Evolutionary conservation across 2,888 invertebrate genomes (phyloP).

Genomic region (Furcula furcula): DNA sequence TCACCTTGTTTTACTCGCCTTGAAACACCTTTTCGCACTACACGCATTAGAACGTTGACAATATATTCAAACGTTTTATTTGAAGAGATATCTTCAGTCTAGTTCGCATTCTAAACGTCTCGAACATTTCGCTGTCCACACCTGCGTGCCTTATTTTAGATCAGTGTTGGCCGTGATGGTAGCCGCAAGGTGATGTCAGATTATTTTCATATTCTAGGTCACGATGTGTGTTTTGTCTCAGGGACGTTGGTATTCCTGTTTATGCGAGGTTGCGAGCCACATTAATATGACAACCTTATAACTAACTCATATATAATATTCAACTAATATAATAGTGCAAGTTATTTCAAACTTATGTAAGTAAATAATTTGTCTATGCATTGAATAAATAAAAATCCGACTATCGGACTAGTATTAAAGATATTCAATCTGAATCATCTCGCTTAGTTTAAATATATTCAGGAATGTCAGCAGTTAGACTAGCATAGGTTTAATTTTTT

Average conservation of each 20-base stretch:
- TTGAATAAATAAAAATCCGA: no score
- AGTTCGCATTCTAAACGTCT: conserved; percentile 49
- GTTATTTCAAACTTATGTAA: no score
- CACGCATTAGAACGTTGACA: conserved; percentile 40
- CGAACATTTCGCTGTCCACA: conserved; percentile 54
- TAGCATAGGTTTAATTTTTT: no score
- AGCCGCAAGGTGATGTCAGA: conserved; percentile 70
- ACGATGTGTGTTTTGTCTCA: conserved; percentile 67
- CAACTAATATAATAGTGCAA: no score
- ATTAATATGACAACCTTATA: conserved; percentile 38
- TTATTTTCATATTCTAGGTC: conserved; percentile 79
- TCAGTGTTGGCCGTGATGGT: conserved; percentile 60
- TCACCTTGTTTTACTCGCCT: conserved; percentile 36
- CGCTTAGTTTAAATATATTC: no score
- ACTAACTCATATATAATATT: conserved; percentile 26
- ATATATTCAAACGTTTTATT: conserved; percentile 26
- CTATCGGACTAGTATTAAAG: no score
- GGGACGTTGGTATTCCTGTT: conserved; percentile 59
- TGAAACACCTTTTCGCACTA: conserved; percentile 41
- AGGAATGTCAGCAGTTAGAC: no score
- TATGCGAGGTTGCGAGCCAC: conserved; percentile 38
- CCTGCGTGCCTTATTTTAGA: conserved; percentile 75
- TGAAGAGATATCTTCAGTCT: conserved; percentile 23
- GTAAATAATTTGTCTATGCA: no score
- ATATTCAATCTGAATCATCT: no score